Evolutionary conservation across 2,113 vertebrate genomes (phyloP).

Genomic region (Apistogramma diplotaenia): DNA sequence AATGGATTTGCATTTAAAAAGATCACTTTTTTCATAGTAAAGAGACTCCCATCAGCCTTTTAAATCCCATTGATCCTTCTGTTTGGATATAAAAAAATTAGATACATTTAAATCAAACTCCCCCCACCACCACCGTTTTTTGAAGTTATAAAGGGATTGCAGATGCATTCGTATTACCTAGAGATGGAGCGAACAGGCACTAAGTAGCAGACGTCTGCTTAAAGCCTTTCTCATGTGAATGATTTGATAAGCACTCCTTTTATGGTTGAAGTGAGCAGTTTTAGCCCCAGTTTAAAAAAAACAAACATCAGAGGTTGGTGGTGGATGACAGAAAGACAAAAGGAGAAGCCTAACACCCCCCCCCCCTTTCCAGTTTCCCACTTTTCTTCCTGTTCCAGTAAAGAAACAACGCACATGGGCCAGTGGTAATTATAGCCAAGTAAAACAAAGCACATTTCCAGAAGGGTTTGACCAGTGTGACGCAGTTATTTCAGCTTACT

Average conservation of each 20-base stretch:
- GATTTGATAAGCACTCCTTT: slow-evolving; percentile 59
- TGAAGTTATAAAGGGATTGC: background rate
- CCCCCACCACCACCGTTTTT: too few species aligned
- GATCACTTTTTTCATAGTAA: background rate
- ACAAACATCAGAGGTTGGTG: slow-evolving; percentile 5
- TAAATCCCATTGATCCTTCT: background rate
- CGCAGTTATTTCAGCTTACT: slow-evolving; percentile 73
- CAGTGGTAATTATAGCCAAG: slow-evolving; percentile 41
- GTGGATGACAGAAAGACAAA: slow-evolving; percentile 30
- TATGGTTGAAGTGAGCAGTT: slow-evolving; percentile 59
- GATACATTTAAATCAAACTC: too few species aligned
- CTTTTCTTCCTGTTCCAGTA: background rate
- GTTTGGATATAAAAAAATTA: background rate
- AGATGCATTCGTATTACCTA: background rate
- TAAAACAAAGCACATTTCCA: slow-evolving; percentile 56
- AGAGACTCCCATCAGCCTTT: background rate
- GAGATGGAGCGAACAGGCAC: slow-evolving; percentile 33
- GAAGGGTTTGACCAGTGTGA: slow-evolving; percentile 51
- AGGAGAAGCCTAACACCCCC: background rate
- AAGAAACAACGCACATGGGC: slow-evolving; percentile 1
- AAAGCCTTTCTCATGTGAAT: slow-evolving; percentile 37
- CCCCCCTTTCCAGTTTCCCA: slow-evolving; percentile 1
- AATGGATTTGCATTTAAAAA: background rate
- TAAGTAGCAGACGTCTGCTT: slow-evolving; percentile 10
- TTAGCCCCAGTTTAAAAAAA: slow-evolving; percentile 11